Evolutionary conservation across 2,113 vertebrate genomes (phyloP).

Genomic region (Cricetomys ansorgei): DNA sequence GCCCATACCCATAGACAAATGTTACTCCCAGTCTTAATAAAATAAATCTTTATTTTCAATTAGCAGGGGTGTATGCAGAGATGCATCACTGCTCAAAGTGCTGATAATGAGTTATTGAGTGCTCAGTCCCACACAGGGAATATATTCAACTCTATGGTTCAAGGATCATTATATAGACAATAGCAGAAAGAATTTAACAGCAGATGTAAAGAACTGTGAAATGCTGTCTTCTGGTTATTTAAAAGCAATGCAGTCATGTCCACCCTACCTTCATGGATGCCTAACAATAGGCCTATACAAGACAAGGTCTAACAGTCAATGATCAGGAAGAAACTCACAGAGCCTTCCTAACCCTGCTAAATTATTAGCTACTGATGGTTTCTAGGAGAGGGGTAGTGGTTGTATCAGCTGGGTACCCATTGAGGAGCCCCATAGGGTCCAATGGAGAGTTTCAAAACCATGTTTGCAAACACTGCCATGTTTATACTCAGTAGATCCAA

Average conservation of each 20-base stretch:
- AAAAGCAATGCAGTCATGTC: neutral
- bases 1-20: neutral
- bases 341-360: fast-evolving
- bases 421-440: too few relatives aligned
- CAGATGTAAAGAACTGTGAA: neutral
- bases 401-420: neutral
- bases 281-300: neutral
- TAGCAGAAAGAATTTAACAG: neutral
- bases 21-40: neutral
- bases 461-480: neutral
- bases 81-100: neutral
- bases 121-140: neutral
- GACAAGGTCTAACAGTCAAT: neutral
- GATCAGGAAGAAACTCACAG: neutral
- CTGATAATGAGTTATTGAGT: neutral
- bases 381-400: neutral
- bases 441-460: too few relatives aligned
- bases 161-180: neutral
- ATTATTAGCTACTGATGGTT: neutral
- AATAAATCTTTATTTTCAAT: neutral
- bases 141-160: neutral
- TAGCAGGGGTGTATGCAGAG: neutral
- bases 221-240: neutral
- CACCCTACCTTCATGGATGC: neutral
- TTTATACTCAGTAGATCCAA: neutral